These are phyloP conservation scores for Epizoanthus illoricatus DNA, from an alignment of 92 coral and sea anemone genomes.

Conservation along the genomic window DNA sequence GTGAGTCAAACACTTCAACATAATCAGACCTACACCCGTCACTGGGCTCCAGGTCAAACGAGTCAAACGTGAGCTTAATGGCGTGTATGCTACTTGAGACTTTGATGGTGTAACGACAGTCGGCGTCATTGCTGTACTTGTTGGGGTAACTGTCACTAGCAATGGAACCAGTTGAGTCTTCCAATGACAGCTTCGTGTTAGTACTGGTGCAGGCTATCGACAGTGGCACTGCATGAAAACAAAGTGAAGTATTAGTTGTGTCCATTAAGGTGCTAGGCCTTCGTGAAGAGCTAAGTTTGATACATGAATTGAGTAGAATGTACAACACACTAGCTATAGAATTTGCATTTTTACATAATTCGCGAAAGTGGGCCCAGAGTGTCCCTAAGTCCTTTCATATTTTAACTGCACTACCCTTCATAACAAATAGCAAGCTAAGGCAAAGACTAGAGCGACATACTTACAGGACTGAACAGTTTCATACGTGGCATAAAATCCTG, in stretches of 20 bases:
- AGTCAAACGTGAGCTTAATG: conserved; percentile 57
- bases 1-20: conserved; percentile 66
- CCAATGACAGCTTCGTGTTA: neutral
- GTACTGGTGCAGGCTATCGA: conserved; percentile 47
- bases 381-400: too few relatives aligned
- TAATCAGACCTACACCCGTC: conserved; percentile 58
- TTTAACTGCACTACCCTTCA: too few relatives aligned
- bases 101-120: conserved; percentile 50
- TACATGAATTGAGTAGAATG: too few relatives aligned
- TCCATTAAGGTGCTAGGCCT: too few relatives aligned
- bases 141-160: conserved; percentile 62
- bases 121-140: conserved; percentile 53
- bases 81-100: conserved; percentile 44
- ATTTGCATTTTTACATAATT: too few relatives aligned
- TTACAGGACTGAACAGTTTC: conserved; percentile 19
- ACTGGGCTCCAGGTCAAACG: conserved; percentile 46
- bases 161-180: conserved; percentile 45
- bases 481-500: conserved; percentile 25
- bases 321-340: too few relatives aligned
- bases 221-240: conserved; percentile 47
- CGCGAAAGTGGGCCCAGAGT: too few relatives aligned
- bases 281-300: too few relatives aligned
- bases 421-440: too few relatives aligned
- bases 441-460: neutral
- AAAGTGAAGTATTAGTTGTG: neutral